Conservation (phyloP, 1,140 invertebrate genomes). For the Megalonaias nervosa region DNA sequence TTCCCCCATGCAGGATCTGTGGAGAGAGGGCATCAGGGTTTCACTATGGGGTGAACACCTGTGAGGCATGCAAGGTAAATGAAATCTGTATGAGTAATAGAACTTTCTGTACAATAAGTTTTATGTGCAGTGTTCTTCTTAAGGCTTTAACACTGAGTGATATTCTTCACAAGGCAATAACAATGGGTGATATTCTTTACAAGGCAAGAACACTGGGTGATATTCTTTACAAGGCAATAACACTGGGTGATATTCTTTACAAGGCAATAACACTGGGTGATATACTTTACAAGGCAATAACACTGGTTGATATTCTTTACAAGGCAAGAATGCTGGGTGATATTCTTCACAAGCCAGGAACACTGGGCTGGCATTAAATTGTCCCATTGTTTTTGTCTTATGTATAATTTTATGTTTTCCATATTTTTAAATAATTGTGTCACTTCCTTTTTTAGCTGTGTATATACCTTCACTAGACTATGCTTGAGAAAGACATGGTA, state of each 20-base stretch:
- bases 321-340: no score
- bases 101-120: not conserved
- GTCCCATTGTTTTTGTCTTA: not conserved
- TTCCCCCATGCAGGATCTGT: slow-evolving; percentile 72
- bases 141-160: no score
- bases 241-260: no score
- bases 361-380: not conserved
- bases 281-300: no score
- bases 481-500: no score
- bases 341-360: no score
- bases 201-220: not conserved
- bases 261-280: no score
- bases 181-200: not conserved
- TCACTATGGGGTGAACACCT: slow-evolving; percentile 74
- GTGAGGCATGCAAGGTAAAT: slow-evolving; percentile 74
- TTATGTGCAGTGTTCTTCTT: not conserved
- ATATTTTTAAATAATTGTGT: no score
- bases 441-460: no score
- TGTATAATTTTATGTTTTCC: not conserved
- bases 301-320: no score
- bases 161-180: not conserved
- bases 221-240: not conserved
- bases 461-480: no score
- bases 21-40: slow-evolving; percentile 73
- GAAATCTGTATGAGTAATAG: not conserved